phyloP scores from a whole-genome alignment of 2,888 invertebrate genomes.

The Crematogaster levior region DNA sequence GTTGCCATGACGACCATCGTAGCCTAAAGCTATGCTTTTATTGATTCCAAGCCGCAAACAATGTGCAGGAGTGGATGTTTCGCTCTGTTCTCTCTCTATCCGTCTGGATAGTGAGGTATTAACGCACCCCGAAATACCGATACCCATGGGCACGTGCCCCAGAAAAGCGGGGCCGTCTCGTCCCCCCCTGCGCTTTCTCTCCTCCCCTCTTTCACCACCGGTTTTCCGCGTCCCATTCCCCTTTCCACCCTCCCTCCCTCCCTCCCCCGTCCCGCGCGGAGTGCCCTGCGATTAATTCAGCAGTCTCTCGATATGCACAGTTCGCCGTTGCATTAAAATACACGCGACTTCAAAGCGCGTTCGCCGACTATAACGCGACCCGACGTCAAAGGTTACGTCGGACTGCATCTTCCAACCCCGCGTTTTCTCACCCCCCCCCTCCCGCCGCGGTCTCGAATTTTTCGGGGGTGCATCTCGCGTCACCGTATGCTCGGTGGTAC shows the following conservation, averaged over 20 bases:
- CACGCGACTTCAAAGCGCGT: constrained; percentile 46
- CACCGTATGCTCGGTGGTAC: not conserved
- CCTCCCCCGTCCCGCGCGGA: constrained; percentile 24
- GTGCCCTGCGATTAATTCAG: constrained; percentile 66
- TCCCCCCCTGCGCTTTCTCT: not conserved
- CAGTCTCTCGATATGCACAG: constrained; percentile 38
- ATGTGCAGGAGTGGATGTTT: constrained; percentile 85
- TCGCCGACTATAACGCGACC: constrained; percentile 35
- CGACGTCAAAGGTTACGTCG: constrained; percentile 51
- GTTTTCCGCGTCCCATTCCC: constrained; percentile 13
- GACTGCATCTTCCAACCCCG: constrained; percentile 33
- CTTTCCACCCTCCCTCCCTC: not conserved
- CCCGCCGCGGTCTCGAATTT: not conserved
- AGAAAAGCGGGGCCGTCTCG: constrained; percentile 70
- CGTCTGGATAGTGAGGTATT: constrained; percentile 79
- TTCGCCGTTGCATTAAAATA: constrained; percentile 57
- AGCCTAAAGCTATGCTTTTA: constrained; percentile 86
- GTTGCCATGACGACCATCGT: constrained; percentile 84
- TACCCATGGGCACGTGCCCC: constrained; percentile 75
- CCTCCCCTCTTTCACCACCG: constrained; percentile 14
- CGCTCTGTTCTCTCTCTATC: constrained; percentile 83
- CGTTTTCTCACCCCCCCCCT: not conserved
- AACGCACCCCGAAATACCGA: constrained; percentile 77
- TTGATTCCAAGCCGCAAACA: constrained; percentile 86
- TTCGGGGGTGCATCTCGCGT: constrained; percentile 21